Base-by-base conservation (phyloP, 64 coral and sea anemone genomes). In the Dendrophyllia cribrosa region DNA sequence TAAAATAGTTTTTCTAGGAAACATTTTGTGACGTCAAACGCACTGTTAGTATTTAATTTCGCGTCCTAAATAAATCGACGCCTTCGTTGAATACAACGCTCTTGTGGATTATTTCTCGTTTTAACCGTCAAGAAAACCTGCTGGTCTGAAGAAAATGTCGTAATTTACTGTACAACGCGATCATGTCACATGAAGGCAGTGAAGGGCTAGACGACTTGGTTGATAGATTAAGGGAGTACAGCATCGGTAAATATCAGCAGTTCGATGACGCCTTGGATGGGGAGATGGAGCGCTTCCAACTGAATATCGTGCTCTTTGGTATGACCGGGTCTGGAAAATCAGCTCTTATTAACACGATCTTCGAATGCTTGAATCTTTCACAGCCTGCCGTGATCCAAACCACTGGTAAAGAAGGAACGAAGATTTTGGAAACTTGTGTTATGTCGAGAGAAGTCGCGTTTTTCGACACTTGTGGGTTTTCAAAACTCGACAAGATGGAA, bases 271-370 rank as follows among this genome's bases (percentile, higher is more conserved):
- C 95, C 0, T 53, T 86, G 53, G 2, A 56, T 50, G 95, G 87
- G 12, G 95, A 96, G 67, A 93, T 96, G 79, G 87, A 92, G 17
- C 55, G 85, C 79, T 86, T 86, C 43, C 49, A 77, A 51, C 44
- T 93, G 15, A 79, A 88, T 72, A 89, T 96, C 21, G 87, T 53
- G 5, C 53, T 96, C 46, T 87, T 96, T 64, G 95, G 95, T 1
- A 86, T 90, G 63, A 89, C 90, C 69, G 95, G 95, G 6, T 89
- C 95, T 24, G 95, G 90, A 9, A 96, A 96, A 90, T 96, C 95
- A 77, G 86, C 95, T 20, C 66, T 96, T 5, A 89, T 96, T 3
- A 96, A 96, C 26, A 96, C 87, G 2, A 82, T 96, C 58, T 87
- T 87, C 70, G 64, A 96, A 23, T 59, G 85, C n/a, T 68, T 96